Percentiles rank a stretch among this genome's conserved stretches.
phyloP scores from a whole-genome alignment of 2,888 invertebrate genomes.

The Macrosoma leucophasiata region DNA sequence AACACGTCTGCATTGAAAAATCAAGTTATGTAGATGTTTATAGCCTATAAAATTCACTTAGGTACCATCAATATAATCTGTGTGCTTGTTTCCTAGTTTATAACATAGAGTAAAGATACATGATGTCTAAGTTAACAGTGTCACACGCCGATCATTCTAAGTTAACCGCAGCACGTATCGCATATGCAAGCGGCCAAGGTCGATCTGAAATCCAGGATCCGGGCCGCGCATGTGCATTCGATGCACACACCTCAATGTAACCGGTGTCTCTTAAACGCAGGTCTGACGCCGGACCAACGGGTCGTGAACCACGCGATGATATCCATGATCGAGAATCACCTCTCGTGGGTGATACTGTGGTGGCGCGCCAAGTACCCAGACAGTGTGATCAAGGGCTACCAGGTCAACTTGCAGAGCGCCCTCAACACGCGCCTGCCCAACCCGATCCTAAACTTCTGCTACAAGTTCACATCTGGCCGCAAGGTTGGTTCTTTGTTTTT shows the following conservation, averaged over 20 bases:
- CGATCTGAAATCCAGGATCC: slow-evolving; percentile 2
- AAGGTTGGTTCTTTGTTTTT: slow-evolving; percentile 80
- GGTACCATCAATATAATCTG: too few relatives aligned
- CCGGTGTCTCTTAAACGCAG: slow-evolving; percentile 42
- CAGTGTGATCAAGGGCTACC: slow-evolving; percentile 91
- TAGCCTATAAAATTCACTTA: too few relatives aligned
- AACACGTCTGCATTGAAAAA: too few relatives aligned
- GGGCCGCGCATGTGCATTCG: slow-evolving; percentile 52
- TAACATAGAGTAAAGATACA: too few relatives aligned
- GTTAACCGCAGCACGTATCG: too few relatives aligned
- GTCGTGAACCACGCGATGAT: slow-evolving; percentile 93
- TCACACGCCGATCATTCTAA: too few relatives aligned
- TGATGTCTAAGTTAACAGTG: too few relatives aligned
- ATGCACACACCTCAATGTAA: slow-evolving; percentile 13
- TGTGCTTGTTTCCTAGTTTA: too few relatives aligned
- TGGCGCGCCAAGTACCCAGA: slow-evolving; percentile 96
- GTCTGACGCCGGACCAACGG: slow-evolving; percentile 88
- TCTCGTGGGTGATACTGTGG: slow-evolving; percentile 92
- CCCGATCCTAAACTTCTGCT: slow-evolving; percentile 90
- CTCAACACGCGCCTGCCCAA: slow-evolving; percentile 92
- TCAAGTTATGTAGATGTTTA: too few relatives aligned
- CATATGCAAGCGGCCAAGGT: slow-evolving; percentile 6
- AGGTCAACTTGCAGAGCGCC: slow-evolving; percentile 92
- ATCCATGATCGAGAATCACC: slow-evolving; percentile 96
- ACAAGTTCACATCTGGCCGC: slow-evolving; percentile 89